These are phyloP conservation scores for Macrophya annulata DNA, from an alignment of 2,888 invertebrate species.

Conservation along the genomic window DNA sequence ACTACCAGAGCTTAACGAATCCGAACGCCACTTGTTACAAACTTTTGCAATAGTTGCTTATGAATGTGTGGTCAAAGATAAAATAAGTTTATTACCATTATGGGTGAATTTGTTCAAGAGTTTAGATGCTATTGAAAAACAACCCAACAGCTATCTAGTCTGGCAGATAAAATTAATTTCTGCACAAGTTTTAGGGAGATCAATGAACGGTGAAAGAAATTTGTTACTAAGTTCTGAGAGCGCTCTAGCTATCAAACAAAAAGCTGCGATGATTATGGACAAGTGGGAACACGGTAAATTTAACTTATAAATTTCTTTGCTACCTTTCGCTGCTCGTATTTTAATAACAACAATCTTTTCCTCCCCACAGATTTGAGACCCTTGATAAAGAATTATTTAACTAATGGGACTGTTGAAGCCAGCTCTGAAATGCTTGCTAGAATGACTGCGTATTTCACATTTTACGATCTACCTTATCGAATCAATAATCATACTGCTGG, in stretches of 20 bases:
- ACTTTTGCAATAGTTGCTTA: constrained; percentile 83
- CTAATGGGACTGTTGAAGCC: constrained; percentile 77
- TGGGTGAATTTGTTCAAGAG: constrained; percentile 85
- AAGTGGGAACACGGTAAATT: constrained; percentile 81
- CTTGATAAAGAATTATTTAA: constrained; percentile 80
- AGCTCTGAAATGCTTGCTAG: constrained; percentile 78
- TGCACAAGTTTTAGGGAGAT: constrained; percentile 81
- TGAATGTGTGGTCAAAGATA: constrained; percentile 91
- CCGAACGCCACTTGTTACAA: constrained; percentile 73
- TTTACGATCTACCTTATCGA: constrained; percentile 82
- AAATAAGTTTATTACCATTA: constrained; percentile 87
- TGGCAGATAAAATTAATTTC: constrained; percentile 90
- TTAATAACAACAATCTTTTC: constrained; percentile 33
- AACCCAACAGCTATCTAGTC: constrained; percentile 83
- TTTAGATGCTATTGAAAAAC: constrained; percentile 81
- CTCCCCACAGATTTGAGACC: constrained; percentile 77
- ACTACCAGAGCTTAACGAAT: constrained; percentile 62
- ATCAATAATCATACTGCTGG: constrained; percentile 70
- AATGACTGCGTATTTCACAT: constrained; percentile 82
- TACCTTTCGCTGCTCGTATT: neutral
- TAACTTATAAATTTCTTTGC: constrained; percentile 1
- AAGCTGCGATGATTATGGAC: constrained; percentile 81
- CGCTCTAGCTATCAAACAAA: constrained; percentile 84
- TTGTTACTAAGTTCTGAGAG: constrained; percentile 84
- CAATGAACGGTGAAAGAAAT: constrained; percentile 76